Evolutionary conservation across 92 coral and sea anemone genomes (phyloP).

Genomic region (Phenganax subtilis): DNA sequence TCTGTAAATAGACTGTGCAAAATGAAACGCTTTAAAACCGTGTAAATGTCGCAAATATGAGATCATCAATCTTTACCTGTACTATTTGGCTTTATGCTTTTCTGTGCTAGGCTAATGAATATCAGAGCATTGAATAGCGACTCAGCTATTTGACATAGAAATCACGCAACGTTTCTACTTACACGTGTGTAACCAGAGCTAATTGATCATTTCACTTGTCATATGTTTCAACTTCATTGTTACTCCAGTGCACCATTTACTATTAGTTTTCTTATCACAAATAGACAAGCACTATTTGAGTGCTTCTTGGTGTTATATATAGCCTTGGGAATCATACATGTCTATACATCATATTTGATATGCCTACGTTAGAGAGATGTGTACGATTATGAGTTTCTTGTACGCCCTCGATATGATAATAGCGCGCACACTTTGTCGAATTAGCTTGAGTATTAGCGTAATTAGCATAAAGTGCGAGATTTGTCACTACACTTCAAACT

Average conservation of each 20-base stretch:
- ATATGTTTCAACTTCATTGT: not conserved
- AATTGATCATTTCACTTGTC: not conserved
- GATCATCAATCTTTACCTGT: too few relatives aligned
- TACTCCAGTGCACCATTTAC: not conserved
- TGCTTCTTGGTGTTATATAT: not conserved
- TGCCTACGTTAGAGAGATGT: not conserved
- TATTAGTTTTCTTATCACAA: constrained; percentile 7
- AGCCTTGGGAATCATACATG: constrained; percentile 3
- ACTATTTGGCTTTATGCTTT: too few relatives aligned
- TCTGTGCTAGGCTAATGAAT: too few relatives aligned
- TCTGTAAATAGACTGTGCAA: too few relatives aligned
- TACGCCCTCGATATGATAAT: not conserved
- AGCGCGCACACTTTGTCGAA: constrained; percentile 4
- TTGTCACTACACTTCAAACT: not conserved
- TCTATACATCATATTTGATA: not conserved
- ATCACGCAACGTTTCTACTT: too few relatives aligned
- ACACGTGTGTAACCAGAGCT: too few relatives aligned
- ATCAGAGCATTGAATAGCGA: too few relatives aligned
- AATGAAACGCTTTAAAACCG: too few relatives aligned
- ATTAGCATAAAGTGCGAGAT: constrained; percentile 16
- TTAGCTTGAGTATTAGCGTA: constrained; percentile 8
- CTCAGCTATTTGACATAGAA: too few relatives aligned
- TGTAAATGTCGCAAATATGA: too few relatives aligned
- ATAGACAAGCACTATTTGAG: not conserved
- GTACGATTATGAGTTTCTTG: not conserved